These are phyloP conservation scores for Falco columbarius DNA, from an alignment of 2,797 vertebrate genomes.

Conservation along the genomic window DNA sequence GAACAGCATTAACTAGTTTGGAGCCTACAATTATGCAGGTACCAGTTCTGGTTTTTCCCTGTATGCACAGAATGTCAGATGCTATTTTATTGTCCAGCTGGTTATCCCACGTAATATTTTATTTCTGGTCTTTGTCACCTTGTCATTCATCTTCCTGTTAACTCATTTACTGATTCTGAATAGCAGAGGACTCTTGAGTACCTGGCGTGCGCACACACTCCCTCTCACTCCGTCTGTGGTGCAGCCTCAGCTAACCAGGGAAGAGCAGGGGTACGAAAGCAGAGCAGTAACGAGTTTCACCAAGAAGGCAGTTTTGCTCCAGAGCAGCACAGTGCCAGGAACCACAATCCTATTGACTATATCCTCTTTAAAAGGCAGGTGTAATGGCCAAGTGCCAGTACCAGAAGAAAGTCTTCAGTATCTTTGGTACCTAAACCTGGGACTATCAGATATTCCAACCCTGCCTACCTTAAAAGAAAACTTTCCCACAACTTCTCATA, in stretches of 20 bases:
- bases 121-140: background rate
- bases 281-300: background rate
- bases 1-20: too few species aligned
- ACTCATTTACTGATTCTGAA: fast-evolving
- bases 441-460: background rate
- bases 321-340: background rate
- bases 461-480: background rate
- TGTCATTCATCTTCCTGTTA: background rate
- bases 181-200: background rate
- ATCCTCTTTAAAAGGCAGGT: background rate
- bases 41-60: background rate
- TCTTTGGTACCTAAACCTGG: background rate
- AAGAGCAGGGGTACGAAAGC: background rate
- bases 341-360: fast-evolving
- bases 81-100: background rate
- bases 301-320: background rate
- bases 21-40: fast-evolving
- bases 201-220: fast-evolving
- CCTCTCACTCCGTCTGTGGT: background rate
- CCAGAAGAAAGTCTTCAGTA: background rate
- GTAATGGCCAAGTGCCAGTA: background rate
- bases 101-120: background rate
- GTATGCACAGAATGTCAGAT: background rate
- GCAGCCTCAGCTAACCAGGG: background rate
- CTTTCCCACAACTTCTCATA: background rate